Evolutionary conservation across 2,888 invertebrate species (phyloP), one percentile per base, ranked within the genome.

Genomic region (Macrophya alboannulata): DNA sequence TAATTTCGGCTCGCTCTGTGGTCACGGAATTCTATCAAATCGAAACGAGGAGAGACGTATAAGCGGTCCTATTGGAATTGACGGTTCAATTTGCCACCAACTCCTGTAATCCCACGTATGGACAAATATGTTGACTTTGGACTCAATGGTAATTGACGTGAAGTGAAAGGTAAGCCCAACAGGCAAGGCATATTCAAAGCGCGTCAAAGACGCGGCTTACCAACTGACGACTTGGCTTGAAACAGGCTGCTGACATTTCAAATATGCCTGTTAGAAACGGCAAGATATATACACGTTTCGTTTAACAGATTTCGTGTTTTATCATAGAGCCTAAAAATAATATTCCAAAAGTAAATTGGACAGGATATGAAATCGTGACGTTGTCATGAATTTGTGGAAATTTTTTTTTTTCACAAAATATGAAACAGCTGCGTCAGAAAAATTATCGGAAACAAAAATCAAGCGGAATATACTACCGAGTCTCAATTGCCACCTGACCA

Each of bases 1-100:
- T 91, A 90, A 91, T 91, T 91, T 89, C 86, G 87, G n/a, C 43
- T 40, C 21, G 12, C 15, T 37, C 1, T 4, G 43, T 15, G 48
- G 48, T n/a, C 1, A 10, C 8, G 55, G n/a, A 15, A 51, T 77
- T 77, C 8, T 55, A 25, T 25, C 6, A n/a, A 77, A 43, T 84
- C 5, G 37, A 51, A 10, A 84, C 65, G 77, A 84, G 84, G 87
- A 87, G 83, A 87, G 86, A 87, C 86, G 85, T 86, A 87, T 85
- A 86, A 86, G 84, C 86, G 84, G 85, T 84, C 71, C 87, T 85
- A 88, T 89, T 88, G 88, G 88, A 84, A 86, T 65, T 72, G 86
- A 88, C 87, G 86, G 86, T 86, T 87, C 86, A 85, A 88, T 87
- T 88, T 48, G n/a, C 31, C 9, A 62, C 12, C 21, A 21, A 59